These are phyloP conservation scores for Chouioia cunea DNA, from an alignment of 2,888 invertebrate species.

Conservation along the genomic window DNA sequence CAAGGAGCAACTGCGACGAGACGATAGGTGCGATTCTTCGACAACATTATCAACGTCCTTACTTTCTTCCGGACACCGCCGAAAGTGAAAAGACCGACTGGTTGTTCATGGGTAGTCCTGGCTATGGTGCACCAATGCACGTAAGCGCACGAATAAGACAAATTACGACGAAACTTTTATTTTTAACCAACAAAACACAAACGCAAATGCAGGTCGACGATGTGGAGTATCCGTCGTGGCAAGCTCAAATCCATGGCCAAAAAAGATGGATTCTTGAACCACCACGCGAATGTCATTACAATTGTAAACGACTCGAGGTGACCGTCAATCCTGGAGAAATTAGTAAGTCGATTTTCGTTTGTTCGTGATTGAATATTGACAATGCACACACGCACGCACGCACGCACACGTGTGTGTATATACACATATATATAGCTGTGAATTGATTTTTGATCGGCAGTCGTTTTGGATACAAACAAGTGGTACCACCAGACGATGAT, in stretches of 20 bases:
- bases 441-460: conserved; percentile 69
- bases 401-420: too few species aligned
- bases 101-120: conserved; percentile 97
- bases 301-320: conserved; percentile 78
- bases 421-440: too few species aligned
- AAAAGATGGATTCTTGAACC: conserved; percentile 93
- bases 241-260: conserved; percentile 90
- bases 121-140: conserved; percentile 95
- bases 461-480: conserved; percentile 93
- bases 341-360: conserved; percentile 78
- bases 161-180: conserved; percentile 14
- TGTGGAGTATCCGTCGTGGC: conserved; percentile 95
- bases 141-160: conserved; percentile 72
- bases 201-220: conserved; percentile 84
- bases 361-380: background rate
- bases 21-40: conserved; percentile 83
- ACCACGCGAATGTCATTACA: conserved; percentile 90
- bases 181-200: conserved; percentile 5
- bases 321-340: conserved; percentile 90
- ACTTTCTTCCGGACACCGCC: conserved; percentile 88
- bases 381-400: background rate
- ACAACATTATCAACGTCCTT: conserved; percentile 84
- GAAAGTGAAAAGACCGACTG: conserved; percentile 93
- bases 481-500: conserved; percentile 96
- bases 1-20: conserved; percentile 93